These are phyloP conservation scores for Xenotilapia leptura DNA, from an alignment of 2,113 vertebrate species.

Conservation along the genomic window DNA sequence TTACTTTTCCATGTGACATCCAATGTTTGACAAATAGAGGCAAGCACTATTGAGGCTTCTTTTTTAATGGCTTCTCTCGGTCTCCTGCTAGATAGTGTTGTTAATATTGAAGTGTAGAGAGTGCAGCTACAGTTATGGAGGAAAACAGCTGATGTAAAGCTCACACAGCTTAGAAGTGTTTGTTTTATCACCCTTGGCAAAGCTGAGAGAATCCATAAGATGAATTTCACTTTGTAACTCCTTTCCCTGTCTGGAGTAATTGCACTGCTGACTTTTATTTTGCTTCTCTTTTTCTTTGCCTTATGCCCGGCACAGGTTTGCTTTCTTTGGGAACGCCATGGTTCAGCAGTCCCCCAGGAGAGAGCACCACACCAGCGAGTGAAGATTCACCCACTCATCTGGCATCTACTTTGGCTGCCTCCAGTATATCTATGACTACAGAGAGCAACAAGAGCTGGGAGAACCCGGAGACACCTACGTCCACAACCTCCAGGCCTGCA, in stretches of 20 bases:
- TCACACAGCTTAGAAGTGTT: constrained; percentile 4
- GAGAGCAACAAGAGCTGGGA: not conserved
- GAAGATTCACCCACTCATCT: constrained; percentile 31
- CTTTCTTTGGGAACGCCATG: constrained; percentile 48
- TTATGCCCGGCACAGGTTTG: constrained; percentile 28
- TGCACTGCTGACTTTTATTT: not conserved
- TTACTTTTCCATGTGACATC: not conserved
- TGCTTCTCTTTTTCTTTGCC: not conserved
- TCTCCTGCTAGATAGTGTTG: not conserved
- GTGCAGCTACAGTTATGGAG: not conserved
- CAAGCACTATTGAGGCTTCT: not conserved
- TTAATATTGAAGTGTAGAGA: not conserved
- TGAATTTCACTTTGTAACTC: not conserved
- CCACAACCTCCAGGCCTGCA: not conserved
- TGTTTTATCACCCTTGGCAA: constrained; percentile 19
- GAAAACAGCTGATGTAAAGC: not conserved
- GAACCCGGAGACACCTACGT: not conserved
- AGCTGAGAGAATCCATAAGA: not conserved
- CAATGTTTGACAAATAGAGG: not conserved
- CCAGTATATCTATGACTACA: not conserved
- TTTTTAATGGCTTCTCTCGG: not conserved
- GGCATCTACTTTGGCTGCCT: constrained; percentile 17
- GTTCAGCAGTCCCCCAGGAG: constrained; percentile 10
- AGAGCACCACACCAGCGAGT: constrained; percentile 3
- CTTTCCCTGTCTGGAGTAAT: not conserved